These are phyloP conservation scores for Ostrea edulis DNA, from an alignment of 1,140 invertebrate species.

Conservation along the genomic window DNA sequence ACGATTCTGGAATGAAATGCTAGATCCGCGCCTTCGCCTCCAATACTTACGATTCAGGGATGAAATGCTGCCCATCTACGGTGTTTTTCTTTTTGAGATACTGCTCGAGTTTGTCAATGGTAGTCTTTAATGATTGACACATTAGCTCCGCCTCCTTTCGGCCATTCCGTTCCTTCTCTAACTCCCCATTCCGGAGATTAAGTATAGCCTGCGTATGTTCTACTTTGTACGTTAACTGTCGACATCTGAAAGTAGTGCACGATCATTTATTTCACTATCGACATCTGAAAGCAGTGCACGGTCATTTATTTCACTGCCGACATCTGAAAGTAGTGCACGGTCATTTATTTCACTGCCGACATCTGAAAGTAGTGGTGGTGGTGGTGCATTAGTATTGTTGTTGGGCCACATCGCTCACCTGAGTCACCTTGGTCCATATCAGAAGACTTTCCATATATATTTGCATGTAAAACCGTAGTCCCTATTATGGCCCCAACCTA, in stretches of 20 bases:
- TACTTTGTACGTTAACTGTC: background rate
- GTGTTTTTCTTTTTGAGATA: conserved; percentile 52
- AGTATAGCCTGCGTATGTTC: conserved; percentile 20
- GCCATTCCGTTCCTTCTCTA: background rate
- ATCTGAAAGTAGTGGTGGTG: no score
- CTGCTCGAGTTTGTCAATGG: conserved; percentile 51
- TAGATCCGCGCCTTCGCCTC: background rate
- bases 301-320: background rate
- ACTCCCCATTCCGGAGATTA: background rate
- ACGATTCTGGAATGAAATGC: background rate
- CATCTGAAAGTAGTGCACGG: background rate
- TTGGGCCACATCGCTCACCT: no score
- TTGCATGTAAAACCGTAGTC: no score
- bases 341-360: background rate
- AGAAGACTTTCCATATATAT: no score
- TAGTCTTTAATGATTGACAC: conserved; percentile 48
- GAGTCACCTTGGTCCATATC: no score
- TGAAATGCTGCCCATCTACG: background rate
- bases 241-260: conserved; percentile 17
- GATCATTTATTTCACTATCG: background rate
- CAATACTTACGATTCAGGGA: background rate
- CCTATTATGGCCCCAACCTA: no score
- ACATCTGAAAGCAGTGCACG: background rate
- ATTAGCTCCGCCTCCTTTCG: conserved; percentile 23
- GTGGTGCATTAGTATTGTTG: no score